These are phyloP conservation scores for Hololepta plana DNA, from an alignment of 2,888 invertebrate species.

Conservation along the genomic window DNA sequence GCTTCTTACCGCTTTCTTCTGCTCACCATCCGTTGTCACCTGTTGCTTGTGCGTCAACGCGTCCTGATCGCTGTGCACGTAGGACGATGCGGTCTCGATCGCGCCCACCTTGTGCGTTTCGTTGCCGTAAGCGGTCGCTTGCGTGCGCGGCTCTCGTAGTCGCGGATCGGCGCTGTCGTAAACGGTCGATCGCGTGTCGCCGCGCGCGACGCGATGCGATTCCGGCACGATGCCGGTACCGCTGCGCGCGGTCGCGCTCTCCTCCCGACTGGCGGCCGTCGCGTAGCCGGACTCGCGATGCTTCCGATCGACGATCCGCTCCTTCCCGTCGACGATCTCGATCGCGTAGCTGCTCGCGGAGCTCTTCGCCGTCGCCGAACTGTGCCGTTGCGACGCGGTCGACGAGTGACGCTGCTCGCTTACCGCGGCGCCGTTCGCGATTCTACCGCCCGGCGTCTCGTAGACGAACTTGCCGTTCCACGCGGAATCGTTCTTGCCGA, in stretches of 20 bases:
- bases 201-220: constrained; percentile 33
- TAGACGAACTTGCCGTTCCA: constrained; percentile 31
- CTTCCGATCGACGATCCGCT: constrained; percentile 38
- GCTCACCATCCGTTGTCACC: constrained; percentile 9
- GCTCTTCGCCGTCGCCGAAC: constrained; percentile 36
- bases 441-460: constrained; percentile 18
- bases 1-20: constrained; percentile 7
- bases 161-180: constrained; percentile 39
- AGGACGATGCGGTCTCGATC: constrained; percentile 15
- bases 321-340: constrained; percentile 46
- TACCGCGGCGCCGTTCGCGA: constrained; percentile 8
- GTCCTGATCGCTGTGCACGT: constrained; percentile 9
- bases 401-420: constrained; percentile 19
- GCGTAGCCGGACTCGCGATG: constrained; percentile 38
- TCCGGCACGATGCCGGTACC: constrained; percentile 40
- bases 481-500: constrained; percentile 23
- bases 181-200: constrained; percentile 33
- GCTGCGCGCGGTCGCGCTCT: constrained; percentile 33
- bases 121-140: constrained; percentile 29
- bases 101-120: constrained; percentile 25
- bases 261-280: constrained; percentile 23
- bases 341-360: constrained; percentile 45
- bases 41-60: constrained; percentile 5
- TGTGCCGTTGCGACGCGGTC: constrained; percentile 30
- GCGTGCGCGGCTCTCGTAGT: constrained; percentile 20